These are phyloP conservation scores for Nemoura dubitans DNA, from an alignment of 2,888 invertebrate genomes.

Conservation along the genomic window DNA sequence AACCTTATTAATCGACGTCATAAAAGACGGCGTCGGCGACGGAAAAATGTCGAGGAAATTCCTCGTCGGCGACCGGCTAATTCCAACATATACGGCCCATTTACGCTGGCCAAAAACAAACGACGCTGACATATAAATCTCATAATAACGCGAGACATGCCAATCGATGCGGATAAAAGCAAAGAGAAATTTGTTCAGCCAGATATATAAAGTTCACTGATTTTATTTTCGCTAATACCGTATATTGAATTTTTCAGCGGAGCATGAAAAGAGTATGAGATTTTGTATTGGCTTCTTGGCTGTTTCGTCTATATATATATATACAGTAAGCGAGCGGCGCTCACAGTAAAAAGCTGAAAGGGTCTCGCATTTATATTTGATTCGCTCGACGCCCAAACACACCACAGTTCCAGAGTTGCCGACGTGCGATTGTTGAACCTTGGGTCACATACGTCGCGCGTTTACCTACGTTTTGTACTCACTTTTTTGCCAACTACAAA, in stretches of 20 bases:
- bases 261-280: not conserved
- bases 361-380: not conserved
- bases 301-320: not conserved
- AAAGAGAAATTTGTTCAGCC: not conserved
- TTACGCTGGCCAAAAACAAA: not conserved
- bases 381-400: not conserved
- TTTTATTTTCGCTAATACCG: not conserved
- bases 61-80: not conserved
- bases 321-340: not conserved
- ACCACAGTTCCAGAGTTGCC: too few relatives aligned
- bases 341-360: not conserved
- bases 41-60: not conserved
- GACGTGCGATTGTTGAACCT: too few relatives aligned
- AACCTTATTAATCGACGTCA: not conserved
- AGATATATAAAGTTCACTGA: not conserved
- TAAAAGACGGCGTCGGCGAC: not conserved
- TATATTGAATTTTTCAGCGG: not conserved
- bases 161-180: not conserved
- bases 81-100: not conserved
- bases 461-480: too few relatives aligned
- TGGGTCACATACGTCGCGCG: too few relatives aligned
- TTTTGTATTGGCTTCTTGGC: not conserved
- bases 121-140: not conserved
- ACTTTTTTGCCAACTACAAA: too few relatives aligned
- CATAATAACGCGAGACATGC: not conserved